These are phyloP conservation scores for Mycalesis mineus DNA, from an alignment of 2,888 invertebrate genomes.

Conservation along the genomic window DNA sequence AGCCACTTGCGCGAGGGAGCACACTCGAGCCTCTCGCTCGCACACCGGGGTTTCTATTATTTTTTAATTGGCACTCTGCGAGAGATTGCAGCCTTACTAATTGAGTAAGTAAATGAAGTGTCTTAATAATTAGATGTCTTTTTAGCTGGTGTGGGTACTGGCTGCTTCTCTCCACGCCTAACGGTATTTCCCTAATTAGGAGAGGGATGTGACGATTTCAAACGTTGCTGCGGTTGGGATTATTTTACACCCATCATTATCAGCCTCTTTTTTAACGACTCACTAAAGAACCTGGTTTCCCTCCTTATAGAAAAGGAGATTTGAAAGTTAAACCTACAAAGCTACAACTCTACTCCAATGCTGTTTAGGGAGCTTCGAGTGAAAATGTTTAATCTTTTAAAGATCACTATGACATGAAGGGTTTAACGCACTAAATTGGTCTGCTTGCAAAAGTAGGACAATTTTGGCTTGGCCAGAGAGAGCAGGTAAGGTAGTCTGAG, in stretches of 20 bases:
- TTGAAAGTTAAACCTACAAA: too few relatives aligned
- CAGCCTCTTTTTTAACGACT: too few relatives aligned
- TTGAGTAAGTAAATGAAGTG: constrained; percentile 75
- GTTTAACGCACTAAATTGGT: too few relatives aligned
- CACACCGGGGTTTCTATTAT: constrained; percentile 63
- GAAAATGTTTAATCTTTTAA: too few relatives aligned
- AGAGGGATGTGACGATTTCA: constrained; percentile 15
- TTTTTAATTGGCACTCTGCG: constrained; percentile 74
- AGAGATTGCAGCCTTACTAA: constrained; percentile 67
- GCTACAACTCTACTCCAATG: too few relatives aligned
- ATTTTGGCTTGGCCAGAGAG: too few relatives aligned
- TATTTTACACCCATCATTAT: not conserved
- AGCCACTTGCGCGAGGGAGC: constrained; percentile 50
- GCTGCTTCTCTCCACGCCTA: constrained; percentile 33
- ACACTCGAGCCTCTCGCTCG: constrained; percentile 51
- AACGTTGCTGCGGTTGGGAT: not conserved
- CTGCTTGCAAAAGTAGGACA: too few relatives aligned
- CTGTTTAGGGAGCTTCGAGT: too few relatives aligned
- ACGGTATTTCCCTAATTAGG: constrained; percentile 33
- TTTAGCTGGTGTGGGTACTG: constrained; percentile 48
- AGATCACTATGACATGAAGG: too few relatives aligned
- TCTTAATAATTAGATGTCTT: constrained; percentile 72
- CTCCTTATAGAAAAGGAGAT: too few relatives aligned
- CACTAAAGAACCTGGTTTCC: too few relatives aligned
- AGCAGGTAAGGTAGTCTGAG: too few relatives aligned